phyloP scores from a whole-genome alignment of 2,113 vertebrate genomes.

The Electrona antarctica region DNA sequence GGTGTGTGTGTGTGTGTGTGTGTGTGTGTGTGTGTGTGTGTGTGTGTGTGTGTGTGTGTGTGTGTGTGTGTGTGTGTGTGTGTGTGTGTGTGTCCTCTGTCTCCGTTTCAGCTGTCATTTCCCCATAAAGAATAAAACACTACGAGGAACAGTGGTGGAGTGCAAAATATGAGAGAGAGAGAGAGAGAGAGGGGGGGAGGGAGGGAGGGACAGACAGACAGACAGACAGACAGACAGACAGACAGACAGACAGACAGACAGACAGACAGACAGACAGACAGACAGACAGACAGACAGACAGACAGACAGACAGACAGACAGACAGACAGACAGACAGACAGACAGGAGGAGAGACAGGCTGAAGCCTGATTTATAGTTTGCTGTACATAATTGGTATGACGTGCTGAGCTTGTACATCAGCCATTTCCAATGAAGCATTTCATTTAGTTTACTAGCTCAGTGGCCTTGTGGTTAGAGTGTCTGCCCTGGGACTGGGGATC shows the following conservation, averaged over 20 bases:
- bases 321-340: too few species aligned
- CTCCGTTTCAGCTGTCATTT: too few species aligned
- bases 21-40: not conserved
- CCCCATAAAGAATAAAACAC: too few species aligned
- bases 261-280: not conserved
- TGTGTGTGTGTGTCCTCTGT: not conserved
- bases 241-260: too few species aligned
- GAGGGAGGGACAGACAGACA: not conserved
- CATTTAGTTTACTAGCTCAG: too few species aligned
- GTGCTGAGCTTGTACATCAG: too few species aligned
- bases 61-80: not conserved
- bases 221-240: not conserved
- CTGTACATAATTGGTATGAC: too few species aligned
- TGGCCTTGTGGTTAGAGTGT: too few species aligned
- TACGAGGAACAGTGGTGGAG: not conserved
- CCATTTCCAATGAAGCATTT: too few species aligned
- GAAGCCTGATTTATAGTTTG: too few species aligned
- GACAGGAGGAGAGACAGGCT: not conserved
- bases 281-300: not conserved
- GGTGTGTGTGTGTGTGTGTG: not conserved
- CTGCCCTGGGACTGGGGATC: too few species aligned
- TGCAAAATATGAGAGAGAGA: not conserved
- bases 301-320: not conserved
- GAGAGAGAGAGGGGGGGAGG: not conserved
- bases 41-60: not conserved